Conservation (phyloP, 2,888 invertebrate species). For the Meloe dianella region DNA sequence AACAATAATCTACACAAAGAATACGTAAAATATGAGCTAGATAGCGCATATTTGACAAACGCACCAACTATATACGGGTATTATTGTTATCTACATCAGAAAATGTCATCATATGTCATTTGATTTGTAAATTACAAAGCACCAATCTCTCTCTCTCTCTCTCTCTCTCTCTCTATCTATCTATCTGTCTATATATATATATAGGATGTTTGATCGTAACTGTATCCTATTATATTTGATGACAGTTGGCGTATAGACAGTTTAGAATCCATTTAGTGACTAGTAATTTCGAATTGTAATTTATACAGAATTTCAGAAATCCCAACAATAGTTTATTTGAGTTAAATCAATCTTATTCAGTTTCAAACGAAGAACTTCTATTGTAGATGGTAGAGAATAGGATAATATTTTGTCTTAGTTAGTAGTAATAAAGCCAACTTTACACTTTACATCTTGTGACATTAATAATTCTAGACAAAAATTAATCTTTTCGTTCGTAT, state of each 20-base stretch:
- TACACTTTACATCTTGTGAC: no score
- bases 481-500: no score
- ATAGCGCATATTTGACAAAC: no score
- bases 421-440: no score
- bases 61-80: no score
- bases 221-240: background rate
- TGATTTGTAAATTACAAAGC: slow-evolving; percentile 29
- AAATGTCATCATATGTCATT: slow-evolving; percentile 12
- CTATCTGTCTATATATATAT: no score
- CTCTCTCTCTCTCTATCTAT: no score
- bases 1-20: slow-evolving; percentile 13
- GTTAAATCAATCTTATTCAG: background rate
- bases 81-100: background rate
- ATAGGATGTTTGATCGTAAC: no score
- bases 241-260: background rate
- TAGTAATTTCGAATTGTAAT: background rate
- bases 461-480: no score
- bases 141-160: background rate
- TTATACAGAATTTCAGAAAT: background rate
- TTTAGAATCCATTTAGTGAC: background rate
- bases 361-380: background rate
- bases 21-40: no score
- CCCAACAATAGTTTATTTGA: background rate
- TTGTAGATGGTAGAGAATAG: background rate
- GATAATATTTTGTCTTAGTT: no score